A percentile compares a stretch with the other conserved stretches of the same genome.
phyloP scores from a whole-genome alignment of 2,113 vertebrate species.

The Damaliscus lunatus region DNA sequence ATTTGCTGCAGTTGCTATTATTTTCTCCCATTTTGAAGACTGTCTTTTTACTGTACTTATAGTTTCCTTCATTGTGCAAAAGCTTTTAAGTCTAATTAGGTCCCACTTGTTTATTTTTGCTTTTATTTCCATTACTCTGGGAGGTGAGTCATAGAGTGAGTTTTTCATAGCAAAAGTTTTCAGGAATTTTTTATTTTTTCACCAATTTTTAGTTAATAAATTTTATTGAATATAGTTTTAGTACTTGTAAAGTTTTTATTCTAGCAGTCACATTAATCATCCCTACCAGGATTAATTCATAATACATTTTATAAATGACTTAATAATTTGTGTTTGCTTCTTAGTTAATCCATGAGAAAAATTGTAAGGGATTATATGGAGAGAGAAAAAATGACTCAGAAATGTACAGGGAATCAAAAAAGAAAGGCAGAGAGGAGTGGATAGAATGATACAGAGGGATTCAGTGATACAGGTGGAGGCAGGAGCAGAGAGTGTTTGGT shows the following conservation, averaged over 20 bases:
- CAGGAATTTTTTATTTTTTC: conserved; percentile 28
- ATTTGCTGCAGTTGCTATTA: background rate
- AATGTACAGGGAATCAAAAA: background rate
- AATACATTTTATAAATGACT: background rate
- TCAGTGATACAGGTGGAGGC: rapidly evolving
- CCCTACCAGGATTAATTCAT: background rate
- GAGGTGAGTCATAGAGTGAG: background rate
- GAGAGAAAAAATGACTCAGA: background rate
- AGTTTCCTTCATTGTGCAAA: background rate
- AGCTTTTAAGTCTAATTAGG: background rate
- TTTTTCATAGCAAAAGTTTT: conserved; percentile 1
- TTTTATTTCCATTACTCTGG: background rate
- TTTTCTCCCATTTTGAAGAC: background rate
- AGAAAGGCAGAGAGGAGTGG: background rate
- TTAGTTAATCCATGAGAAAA: background rate
- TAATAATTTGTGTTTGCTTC: background rate
- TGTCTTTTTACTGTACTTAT: background rate
- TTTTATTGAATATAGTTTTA: conserved; percentile 10
- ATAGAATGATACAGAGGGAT: background rate
- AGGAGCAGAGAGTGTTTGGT: background rate
- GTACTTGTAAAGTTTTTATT: background rate
- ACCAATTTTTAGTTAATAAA: background rate
- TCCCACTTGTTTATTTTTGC: background rate
- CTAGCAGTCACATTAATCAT: background rate
- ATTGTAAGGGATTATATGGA: background rate